Evolutionary conservation across 2,888 invertebrate genomes (phyloP), one percentile per base, ranked within the genome.

Genomic region (Ophion costatus): DNA sequence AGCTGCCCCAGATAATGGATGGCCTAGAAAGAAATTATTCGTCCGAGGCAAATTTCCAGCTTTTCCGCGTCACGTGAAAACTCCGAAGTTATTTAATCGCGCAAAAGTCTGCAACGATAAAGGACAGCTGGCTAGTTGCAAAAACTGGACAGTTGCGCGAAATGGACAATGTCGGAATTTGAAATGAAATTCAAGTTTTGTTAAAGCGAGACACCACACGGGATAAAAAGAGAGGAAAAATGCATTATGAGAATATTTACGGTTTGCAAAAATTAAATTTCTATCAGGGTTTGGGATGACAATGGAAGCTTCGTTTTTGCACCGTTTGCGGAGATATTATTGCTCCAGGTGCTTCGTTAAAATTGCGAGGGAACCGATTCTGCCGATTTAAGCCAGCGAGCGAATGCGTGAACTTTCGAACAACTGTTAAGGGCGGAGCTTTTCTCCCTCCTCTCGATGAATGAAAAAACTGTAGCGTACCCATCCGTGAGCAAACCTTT

Each of bases 1-100:
- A 75, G 66, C 70, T 82, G 82, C 33, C 75, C 74, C 17, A 33
- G 75, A 83, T 81, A 83, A 81, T 66, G 70, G 42, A 78, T 77
- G 78, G 24, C 81, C 64, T 74, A 29, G 59, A 83, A 78, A 83
- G 17, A 29, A 51, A 51, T 17, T 51, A 81, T 70, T 56, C 20
- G 59, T 14, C 14, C n/a, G 51, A 24, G 24, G 4, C 24, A 75
- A 51, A 51, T 51, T 75, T 69, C 17, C 20, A 75, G 33, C 63
- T 81, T 61, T 63, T 69, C 51, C 24, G 7, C 59, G 17, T 11
- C 17, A 14, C 5, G 24, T 45, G n/a, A n/a, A n/a, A 74, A 22
- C 22, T 20, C 33, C n/a, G 11, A 2, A 11, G 33, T n/a, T 24
- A 70, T n/a, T 70, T 45, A 17, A 51, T 51, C 45, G 17, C 7